Base-by-base conservation (phyloP, 2,888 invertebrate genomes). In the Serrognathus titanus region DNA sequence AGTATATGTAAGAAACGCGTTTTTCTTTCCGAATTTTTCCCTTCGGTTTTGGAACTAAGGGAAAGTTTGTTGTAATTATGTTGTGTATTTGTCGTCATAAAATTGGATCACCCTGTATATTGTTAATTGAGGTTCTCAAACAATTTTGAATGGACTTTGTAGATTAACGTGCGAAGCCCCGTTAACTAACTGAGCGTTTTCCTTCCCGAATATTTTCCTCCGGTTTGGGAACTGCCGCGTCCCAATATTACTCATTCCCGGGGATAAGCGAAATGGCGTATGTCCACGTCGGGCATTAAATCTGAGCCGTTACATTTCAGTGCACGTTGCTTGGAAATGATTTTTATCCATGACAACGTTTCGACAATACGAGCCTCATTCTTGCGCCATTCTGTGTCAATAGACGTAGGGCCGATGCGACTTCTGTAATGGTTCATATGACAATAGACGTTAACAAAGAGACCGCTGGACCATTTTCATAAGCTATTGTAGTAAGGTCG, bases 381-480 rank as follows among this genome's bases (percentile, higher is more conserved):
- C 70, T 71, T 69, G 71, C 63, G 64, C 69, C 67, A 71, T 71
- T 70, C 71, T 69, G 70, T 67, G 67, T 68, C 69, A 71, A 72
- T 71, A 69, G 70, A 66, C 63, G 63, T 57, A 58, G 64, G 62
- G 61, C 60, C 65, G 61, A 63, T 65, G 66, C 71, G 71, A 73
- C 73, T 73, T 71, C 71, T 70, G 73, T 74, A 74, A 74, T 74
- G 73, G 73, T 69, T 70, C 72, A 72, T 73, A 72, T 70, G 72
- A 75, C 75, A 75, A 75, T 75, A 66, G 72, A 66, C 70, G 69
- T 72, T 74, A 74, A 75, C 75, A 75, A 75, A 75, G 75, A 73
- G 72, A 66, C 73, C 71, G 73, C 70, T 74, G 72, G 74, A 75
- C 74, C 74, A 75, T 75, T 75, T 75, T 75, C 74, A 73, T 74